These are phyloP conservation scores for Chymomyza caudatula DNA, from an alignment of 2,888 invertebrate species.

Conservation along the genomic window DNA sequence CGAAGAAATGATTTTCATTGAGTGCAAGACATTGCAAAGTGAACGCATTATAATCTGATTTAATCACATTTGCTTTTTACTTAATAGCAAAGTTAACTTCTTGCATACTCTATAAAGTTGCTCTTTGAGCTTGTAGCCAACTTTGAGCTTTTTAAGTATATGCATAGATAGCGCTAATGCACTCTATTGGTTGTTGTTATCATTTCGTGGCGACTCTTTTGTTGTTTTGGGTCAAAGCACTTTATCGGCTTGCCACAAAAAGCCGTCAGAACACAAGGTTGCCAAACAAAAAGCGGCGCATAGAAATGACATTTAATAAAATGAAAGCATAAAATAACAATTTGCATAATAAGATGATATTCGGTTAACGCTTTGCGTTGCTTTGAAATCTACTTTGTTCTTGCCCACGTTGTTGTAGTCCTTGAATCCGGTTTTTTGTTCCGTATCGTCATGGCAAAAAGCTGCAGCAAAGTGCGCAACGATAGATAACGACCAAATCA, in stretches of 20 bases:
- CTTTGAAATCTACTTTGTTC: slow-evolving; percentile 19
- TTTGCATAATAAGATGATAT: slow-evolving; percentile 65
- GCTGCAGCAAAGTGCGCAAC: background rate
- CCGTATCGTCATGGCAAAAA: slow-evolving; percentile 37
- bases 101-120: background rate
- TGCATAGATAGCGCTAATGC: background rate
- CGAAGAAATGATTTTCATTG: background rate
- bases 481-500: slow-evolving; percentile 14
- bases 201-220: background rate
- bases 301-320: slow-evolving; percentile 41
- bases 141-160: background rate
- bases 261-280: background rate
- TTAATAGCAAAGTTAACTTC: background rate
- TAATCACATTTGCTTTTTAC: background rate
- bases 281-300: slow-evolving; percentile 10
- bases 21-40: too few relatives aligned
- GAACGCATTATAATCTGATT: background rate
- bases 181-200: background rate
- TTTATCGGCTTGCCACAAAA: background rate
- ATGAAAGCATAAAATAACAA: slow-evolving; percentile 56
- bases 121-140: background rate
- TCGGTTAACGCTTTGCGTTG: slow-evolving; percentile 34
- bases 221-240: background rate
- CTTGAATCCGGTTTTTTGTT: slow-evolving; percentile 11
- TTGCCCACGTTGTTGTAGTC: slow-evolving; percentile 1